phyloP scores from a whole-genome alignment of 2,888 invertebrate species.

The Campopleginae sp. region DNA sequence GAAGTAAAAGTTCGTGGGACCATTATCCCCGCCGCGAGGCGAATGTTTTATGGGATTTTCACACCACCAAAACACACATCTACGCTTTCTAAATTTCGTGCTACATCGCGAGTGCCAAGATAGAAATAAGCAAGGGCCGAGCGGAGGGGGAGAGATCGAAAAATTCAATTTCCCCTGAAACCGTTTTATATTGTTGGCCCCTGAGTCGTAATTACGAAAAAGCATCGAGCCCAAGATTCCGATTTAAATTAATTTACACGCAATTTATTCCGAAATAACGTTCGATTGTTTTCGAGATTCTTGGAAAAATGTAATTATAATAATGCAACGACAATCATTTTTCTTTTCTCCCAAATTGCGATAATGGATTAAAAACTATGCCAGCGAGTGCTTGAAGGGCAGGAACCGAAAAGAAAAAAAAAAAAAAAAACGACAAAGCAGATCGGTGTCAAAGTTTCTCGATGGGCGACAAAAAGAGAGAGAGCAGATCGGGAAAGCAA shows the following conservation, averaged over 20 bases:
- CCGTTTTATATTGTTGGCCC: constrained; percentile 59
- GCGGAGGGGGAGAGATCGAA: constrained; percentile 11
- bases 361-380: background rate
- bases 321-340: background rate
- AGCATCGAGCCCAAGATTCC: constrained; percentile 47
- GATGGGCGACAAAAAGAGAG: no score
- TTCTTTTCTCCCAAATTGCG: background rate
- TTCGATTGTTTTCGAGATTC: background rate
- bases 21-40: constrained; percentile 73
- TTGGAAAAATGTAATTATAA: background rate
- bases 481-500: background rate
- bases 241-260: constrained; percentile 62
- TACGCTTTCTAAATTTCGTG: constrained; percentile 42
- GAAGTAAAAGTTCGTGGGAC: constrained; percentile 62
- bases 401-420: background rate
- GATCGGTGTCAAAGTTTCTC: background rate
- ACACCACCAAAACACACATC: constrained; percentile 38
- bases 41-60: constrained; percentile 74
- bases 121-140: constrained; percentile 33
- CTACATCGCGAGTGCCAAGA: constrained; percentile 13
- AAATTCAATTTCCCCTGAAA: constrained; percentile 64
- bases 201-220: constrained; percentile 58
- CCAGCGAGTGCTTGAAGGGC: background rate
- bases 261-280: constrained; percentile 14
- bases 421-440: background rate